Base-by-base conservation (phyloP, 2,797 vertebrate genomes). In the Halcyon chelicuti region DNA sequence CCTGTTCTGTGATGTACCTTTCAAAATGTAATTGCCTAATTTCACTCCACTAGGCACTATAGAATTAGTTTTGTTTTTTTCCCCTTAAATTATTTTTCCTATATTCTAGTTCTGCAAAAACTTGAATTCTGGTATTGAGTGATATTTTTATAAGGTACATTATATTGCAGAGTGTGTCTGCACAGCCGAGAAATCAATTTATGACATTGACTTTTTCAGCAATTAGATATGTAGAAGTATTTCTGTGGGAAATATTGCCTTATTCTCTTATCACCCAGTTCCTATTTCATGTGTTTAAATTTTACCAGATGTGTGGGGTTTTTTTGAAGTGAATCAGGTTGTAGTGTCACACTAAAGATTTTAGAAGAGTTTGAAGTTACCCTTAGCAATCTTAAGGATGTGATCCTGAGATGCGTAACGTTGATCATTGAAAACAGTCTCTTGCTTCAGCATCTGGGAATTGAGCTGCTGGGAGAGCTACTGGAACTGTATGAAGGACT, bases 131-230 rank as follows among this genome's bases (percentile, higher is more conserved):
- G 74, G 49, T 88, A 62, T 88, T 60, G 62, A 70, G 46, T 58
- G 62, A 9, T 87, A 40, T 75, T 90, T 93, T 85, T 61, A 44
- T 83, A 75, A 75, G 65, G 70, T 61, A 42, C 18, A 10, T 82
- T 72, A 46, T 75, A 35, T 62, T 29, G 6, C 84, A 78, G 90
- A 68, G 49, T 4, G 19, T 73, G 40, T 70, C 76, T 91, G 73
- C 72, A 51, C 81, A 81, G 55, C 73, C 58, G 92, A 82, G 87
- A 89, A 91, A 95, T 74, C 83, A 67, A 75, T 96, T 90, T 62
- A 66, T 37, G 42, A 11, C 54, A 62, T 67, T 88, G 95, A 70
- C 62, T 87, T 91, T 26, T 95, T 63, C 62, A 71, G 12, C 60
- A 93, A 22, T 89, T 82, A 77, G 75, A 62, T 73, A 44, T 12